Conservation (phyloP, 2,888 invertebrate genomes). For the Heteromyza rotundicornis region DNA sequence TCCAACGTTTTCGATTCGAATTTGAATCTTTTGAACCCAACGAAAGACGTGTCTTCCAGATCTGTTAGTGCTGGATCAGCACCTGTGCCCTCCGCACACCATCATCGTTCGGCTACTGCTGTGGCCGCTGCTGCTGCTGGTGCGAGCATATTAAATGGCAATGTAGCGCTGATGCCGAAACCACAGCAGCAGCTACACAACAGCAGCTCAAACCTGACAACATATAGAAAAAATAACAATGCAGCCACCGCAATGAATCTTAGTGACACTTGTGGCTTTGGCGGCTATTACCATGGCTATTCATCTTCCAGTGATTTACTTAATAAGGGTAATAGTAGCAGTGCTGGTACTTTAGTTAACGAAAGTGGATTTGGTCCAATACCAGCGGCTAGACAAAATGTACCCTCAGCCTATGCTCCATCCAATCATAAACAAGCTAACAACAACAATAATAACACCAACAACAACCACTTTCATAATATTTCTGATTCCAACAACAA, state of each 20-base stretch:
- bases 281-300: conserved; percentile 13
- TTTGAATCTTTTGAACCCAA: conserved; percentile 55
- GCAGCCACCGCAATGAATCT: conserved; percentile 6
- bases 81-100: conserved; percentile 1
- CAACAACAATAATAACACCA: conserved; percentile 31
- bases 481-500: conserved; percentile 45
- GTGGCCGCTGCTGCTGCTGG: conserved; percentile 33
- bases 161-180: conserved; percentile 33
- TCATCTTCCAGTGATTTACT: conserved; percentile 46
- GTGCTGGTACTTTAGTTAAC: conserved; percentile 48
- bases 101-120: conserved; percentile 21
- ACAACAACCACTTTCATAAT: conserved; percentile 29
- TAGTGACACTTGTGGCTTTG: conserved; percentile 17
- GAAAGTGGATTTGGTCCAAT: conserved; percentile 39
- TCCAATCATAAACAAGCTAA: conserved; percentile 32
- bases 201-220: conserved; percentile 28
- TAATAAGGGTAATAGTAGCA: conserved; percentile 42
- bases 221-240: conserved; percentile 23
- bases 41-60: conserved; percentile 27
- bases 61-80: neutral
- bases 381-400: conserved; percentile 43
- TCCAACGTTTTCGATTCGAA: conserved; percentile 59
- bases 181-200: conserved; percentile 42
- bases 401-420: conserved; percentile 37
- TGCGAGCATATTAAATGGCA: conserved; percentile 22